These are phyloP conservation scores for Nowickia ferox DNA, from an alignment of 2,888 invertebrate genomes.

Conservation along the genomic window DNA sequence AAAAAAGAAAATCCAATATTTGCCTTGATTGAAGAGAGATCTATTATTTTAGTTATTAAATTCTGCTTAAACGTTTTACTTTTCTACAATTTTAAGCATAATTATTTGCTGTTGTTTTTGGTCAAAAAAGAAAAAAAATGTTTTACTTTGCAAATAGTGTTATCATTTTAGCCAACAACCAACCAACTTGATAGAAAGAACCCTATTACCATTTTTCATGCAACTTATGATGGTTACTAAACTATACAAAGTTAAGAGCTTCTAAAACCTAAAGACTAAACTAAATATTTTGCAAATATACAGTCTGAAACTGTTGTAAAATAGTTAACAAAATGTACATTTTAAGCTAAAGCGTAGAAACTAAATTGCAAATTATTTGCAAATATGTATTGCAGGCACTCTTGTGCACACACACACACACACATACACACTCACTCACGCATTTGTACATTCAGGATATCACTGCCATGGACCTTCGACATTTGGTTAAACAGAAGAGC, in stretches of 20 bases:
- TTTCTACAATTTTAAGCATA: not conserved
- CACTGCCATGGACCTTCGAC: conserved; percentile 15
- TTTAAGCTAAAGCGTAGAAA: conserved; percentile 29
- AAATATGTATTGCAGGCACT: conserved; percentile 39
- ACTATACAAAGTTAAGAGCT: conserved; percentile 53
- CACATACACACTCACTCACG: not conserved
- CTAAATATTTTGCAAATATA: conserved; percentile 38
- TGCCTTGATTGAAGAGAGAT: conserved; percentile 44
- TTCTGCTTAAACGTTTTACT: conserved; percentile 22
- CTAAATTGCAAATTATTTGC: conserved; percentile 49
- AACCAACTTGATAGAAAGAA: conserved; percentile 33
- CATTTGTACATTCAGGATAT: conserved; percentile 1
- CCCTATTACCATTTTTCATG: conserved; percentile 52
- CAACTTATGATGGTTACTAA: conserved; percentile 64
- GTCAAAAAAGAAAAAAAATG: not conserved
- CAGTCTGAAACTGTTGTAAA: conserved; percentile 53
- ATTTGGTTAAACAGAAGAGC: conserved; percentile 37
- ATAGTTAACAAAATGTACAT: conserved; percentile 60
- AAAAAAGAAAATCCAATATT: not conserved
- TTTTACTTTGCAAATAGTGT: conserved; percentile 46
- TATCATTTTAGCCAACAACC: conserved; percentile 58
- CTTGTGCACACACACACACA: not conserved
- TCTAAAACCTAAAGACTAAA: conserved; percentile 43
- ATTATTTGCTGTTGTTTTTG: conserved; percentile 16
- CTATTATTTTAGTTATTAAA: conserved; percentile 34